These are phyloP conservation scores for Erpobdella octoculata DNA, from an alignment of 2,888 invertebrate species.

Conservation along the genomic window DNA sequence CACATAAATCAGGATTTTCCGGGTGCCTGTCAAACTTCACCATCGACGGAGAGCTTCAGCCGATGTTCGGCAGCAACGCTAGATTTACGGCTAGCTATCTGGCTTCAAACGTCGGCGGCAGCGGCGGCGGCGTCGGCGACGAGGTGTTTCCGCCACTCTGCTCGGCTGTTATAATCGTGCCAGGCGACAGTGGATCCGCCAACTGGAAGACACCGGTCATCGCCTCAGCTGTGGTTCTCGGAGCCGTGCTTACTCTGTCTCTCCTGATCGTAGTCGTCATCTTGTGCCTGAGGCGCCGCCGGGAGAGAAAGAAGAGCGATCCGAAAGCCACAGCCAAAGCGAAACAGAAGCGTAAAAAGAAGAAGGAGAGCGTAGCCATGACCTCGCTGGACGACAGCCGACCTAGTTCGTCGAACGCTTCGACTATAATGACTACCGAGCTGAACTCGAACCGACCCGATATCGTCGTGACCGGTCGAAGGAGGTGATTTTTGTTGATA, in stretches of 20 bases:
- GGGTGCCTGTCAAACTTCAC: slow-evolving; percentile 84
- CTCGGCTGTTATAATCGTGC: neutral
- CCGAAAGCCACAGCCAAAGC: no score
- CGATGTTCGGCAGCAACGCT: slow-evolving; percentile 73
- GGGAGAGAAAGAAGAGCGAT: neutral
- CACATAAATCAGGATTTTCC: slow-evolving; percentile 64
- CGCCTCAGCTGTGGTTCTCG: neutral
- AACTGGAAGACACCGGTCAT: slow-evolving; percentile 20
- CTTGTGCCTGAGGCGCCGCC: neutral
- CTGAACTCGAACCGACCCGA: slow-evolving; percentile 12
- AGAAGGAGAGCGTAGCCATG: neutral
- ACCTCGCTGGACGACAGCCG: neutral
- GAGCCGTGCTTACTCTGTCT: neutral
- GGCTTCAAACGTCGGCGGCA: slow-evolving; percentile 30
- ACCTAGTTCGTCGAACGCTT: neutral
- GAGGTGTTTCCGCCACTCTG: neutral
- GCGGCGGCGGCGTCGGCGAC: neutral
- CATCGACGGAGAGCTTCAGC: slow-evolving; percentile 79
- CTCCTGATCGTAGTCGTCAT: neutral
- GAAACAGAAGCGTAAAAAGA: neutral
- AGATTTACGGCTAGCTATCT: slow-evolving; percentile 43
- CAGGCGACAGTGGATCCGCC: no score
- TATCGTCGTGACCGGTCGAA: slow-evolving; percentile 19
- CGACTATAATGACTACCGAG: neutral
- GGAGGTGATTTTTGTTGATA: no score